Evolutionary conservation across 1,140 invertebrate species (phyloP), one percentile per base, ranked within the genome.

Genomic region (Streblospio benedicti): DNA sequence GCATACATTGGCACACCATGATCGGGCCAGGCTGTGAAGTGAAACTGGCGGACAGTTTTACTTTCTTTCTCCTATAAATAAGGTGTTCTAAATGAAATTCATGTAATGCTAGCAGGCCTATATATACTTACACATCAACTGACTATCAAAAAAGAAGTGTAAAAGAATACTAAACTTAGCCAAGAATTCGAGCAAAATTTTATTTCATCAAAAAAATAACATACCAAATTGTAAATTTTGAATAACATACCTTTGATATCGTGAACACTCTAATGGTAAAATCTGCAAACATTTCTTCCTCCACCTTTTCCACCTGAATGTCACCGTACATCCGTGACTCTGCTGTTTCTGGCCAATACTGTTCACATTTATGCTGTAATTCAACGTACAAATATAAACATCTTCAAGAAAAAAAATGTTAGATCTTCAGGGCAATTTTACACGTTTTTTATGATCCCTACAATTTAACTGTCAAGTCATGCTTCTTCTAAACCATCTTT

Each of bases 11-110:
- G 93, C 20, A 91, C 90, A 33, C 87, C 91, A 75, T 95, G 91
- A 81, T 95, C 93, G 1, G 91, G 92, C 93, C 90, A 92, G 71
- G 89, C 90, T n/a, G 91, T 95, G 73, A 95, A 96, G 76, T 96
- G 93, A 76, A 93, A 93, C 72, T 95, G 93, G 74, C 88, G 86
- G 18, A 92, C 84, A 6, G 84, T 83, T 62, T 89, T 82, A 53
- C 38, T 28, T 14, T 32, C 41, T 23, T 25, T 31, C 6, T 41
- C 59, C 50, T 60, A 33, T 30, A 33, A 54, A 20, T 2, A 58
- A 25, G n/a, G n/a, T n/a, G n/a, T n/a, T n/a, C n/a, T n/a, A n/a
- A n/a, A n/a, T n/a, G n/a, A 12, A 58, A 57, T 16, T 5, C 27
- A 52, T 60, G 27, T 57, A 61, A 12, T 50, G 47, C 50, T 25